Percentiles rank a stretch among this genome's conserved stretches.
These are phyloP conservation scores for Habroteleia sp. DNA, from an alignment of 2,888 invertebrate genomes.

Conservation along the genomic window DNA sequence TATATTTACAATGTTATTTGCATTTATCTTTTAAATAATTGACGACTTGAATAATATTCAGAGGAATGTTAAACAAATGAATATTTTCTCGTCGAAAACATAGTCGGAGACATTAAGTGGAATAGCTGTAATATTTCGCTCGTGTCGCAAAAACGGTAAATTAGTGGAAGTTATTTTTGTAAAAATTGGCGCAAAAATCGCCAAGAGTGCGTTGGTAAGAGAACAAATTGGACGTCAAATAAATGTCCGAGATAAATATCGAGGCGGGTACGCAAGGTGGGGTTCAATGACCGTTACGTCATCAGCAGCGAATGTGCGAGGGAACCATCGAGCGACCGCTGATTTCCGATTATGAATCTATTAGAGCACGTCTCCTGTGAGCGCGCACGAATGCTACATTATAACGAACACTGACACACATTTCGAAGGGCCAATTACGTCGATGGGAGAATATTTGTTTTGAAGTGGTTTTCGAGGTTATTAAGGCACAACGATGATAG, in stretches of 20 bases:
- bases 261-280: conserved; percentile 70
- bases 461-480: conserved; percentile 15
- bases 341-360: conserved; percentile 66
- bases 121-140: too few relatives aligned
- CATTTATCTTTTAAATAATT: too few relatives aligned
- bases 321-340: conserved; percentile 69
- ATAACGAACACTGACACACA: conserved; percentile 49
- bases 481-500: conserved; percentile 7
- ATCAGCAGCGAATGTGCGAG: conserved; percentile 73
- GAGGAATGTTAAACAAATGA: too few relatives aligned
- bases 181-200: neutral
- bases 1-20: too few relatives aligned
- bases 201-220: conserved; percentile 38
- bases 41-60: too few relatives aligned
- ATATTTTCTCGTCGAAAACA: too few relatives aligned
- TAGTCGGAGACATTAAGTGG: too few relatives aligned
- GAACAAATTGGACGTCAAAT: conserved; percentile 64
- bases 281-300: conserved; percentile 81
- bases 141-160: neutral
- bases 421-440: conserved; percentile 43
- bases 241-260: conserved; percentile 54
- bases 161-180: conserved; percentile 1
- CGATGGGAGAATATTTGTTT: conserved; percentile 27
- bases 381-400: conserved; percentile 36
- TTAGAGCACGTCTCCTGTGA: conserved; percentile 57